Conservation (phyloP, 1,140 invertebrate species). For the Drosophila sulfurigaster region DNA sequence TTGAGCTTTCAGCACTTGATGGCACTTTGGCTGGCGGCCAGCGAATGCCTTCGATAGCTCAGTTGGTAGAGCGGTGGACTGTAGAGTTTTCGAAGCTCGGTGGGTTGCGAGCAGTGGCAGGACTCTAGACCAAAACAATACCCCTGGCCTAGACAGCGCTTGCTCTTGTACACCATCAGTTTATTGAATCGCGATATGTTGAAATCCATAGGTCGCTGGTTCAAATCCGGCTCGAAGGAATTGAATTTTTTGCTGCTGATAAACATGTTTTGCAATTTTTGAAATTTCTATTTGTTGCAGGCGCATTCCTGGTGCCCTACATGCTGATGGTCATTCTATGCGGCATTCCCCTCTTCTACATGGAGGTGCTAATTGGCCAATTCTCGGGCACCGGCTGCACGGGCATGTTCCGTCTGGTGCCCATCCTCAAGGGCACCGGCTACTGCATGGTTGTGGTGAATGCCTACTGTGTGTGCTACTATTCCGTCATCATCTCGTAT, state of each 20-base stretch:
- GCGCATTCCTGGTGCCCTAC: conserved; percentile 92
- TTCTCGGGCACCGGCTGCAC: conserved; percentile 93
- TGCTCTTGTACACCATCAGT: conserved; percentile 60
- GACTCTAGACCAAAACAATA: conserved; percentile 60
- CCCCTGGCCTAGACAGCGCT: conserved; percentile 53
- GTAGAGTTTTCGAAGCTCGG: conserved; percentile 86
- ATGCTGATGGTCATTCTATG: conserved; percentile 91
- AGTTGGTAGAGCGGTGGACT: conserved; percentile 96
- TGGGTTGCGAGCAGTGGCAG: conserved; percentile 62
- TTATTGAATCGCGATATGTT: conserved; percentile 63
- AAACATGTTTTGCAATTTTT: not conserved
- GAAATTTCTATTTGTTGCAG: conserved; percentile 81
- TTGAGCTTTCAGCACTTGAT: conserved; percentile 9
- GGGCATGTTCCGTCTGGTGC: conserved; percentile 90
- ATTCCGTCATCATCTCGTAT: conserved; percentile 97
- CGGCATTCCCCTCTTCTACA: conserved; percentile 95
- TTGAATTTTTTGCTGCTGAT: conserved; percentile 30
- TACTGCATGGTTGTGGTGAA: conserved; percentile 94
- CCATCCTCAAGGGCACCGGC: conserved; percentile 95
- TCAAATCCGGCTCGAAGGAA: conserved; percentile 90
- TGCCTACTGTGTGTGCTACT: conserved; percentile 95
- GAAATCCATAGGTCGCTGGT: conserved; percentile 90
- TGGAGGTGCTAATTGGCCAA: conserved; percentile 95
- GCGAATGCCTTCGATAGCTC: conserved; percentile 90
- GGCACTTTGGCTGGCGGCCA: conserved; percentile 23